Conservation (phyloP, 2,797 vertebrate genomes). For the Remorina albescens region DNA sequence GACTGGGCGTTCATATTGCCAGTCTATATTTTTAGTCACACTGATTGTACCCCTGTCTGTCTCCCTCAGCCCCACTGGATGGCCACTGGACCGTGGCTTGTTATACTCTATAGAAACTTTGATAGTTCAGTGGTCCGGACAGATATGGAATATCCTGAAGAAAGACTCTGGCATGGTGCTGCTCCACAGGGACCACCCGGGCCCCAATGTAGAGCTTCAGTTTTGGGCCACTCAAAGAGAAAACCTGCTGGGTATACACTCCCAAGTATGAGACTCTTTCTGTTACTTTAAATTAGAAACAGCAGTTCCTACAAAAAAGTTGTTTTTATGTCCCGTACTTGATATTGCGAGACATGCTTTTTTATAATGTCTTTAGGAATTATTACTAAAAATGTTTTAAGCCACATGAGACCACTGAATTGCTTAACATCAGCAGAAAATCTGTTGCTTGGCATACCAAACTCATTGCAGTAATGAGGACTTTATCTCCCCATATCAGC, state of each 20-base stretch:
- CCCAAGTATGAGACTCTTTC: slow-evolving; percentile 72
- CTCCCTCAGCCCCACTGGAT: slow-evolving; percentile 68
- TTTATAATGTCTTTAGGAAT: no score
- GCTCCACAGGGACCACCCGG: slow-evolving; percentile 76
- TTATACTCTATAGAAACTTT: slow-evolving; percentile 84
- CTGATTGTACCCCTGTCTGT: slow-evolving; percentile 35
- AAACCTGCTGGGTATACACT: slow-evolving; percentile 84
- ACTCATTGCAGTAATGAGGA: not conserved
- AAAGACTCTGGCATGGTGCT: slow-evolving; percentile 77
- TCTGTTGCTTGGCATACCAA: not conserved
- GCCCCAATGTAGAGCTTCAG: slow-evolving; percentile 83
- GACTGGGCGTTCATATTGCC: slow-evolving; percentile 8
- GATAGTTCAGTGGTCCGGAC: slow-evolving; percentile 82
- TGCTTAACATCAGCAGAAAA: not conserved
- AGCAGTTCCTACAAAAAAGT: not conserved
- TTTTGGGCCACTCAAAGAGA: slow-evolving; percentile 85
- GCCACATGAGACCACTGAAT: not conserved
- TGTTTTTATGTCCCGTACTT: not conserved
- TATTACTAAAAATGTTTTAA: not conserved
- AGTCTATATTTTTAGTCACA: slow-evolving; percentile 23
- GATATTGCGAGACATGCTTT: no score
- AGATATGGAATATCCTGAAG: slow-evolving; percentile 82
- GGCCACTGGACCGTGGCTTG: slow-evolving; percentile 76
- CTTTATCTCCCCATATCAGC: not conserved
- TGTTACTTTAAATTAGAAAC: slow-evolving; percentile 5